Percentiles rank a stretch among this genome's conserved stretches.
Conservation (phyloP, 1,140 invertebrate species). For the Caenorhabditis tropicalis region DNA sequence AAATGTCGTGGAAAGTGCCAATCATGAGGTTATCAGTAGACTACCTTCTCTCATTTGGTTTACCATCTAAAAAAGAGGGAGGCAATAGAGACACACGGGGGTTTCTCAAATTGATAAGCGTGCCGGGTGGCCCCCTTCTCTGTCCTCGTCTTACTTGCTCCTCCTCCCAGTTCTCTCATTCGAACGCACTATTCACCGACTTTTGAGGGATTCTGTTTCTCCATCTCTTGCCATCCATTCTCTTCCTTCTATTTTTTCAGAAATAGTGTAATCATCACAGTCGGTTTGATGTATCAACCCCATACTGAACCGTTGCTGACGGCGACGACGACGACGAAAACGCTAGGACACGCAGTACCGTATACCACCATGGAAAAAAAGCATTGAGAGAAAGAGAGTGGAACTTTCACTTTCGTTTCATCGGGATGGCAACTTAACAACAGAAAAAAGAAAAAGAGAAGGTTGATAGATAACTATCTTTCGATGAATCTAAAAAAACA, state of each 20-base stretch:
- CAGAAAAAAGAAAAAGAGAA: not conserved
- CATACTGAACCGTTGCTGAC: not conserved
- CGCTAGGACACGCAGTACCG: not conserved
- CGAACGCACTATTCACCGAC: slow-evolving; percentile 3
- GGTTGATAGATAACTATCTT: not conserved
- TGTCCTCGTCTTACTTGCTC: not conserved
- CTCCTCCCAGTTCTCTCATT: not conserved
- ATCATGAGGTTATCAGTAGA: slow-evolving; percentile 39
- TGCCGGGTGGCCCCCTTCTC: slow-evolving; percentile 34
- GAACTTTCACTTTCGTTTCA: not conserved
- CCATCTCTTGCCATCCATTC: not conserved
- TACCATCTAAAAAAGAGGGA: not conserved
- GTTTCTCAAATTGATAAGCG: slow-evolving; percentile 30
- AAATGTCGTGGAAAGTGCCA: slow-evolving; percentile 21
- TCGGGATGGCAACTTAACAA: not conserved
- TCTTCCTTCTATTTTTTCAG: not conserved
- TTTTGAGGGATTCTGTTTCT: not conserved
- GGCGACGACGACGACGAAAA: not conserved
- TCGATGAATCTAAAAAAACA: not conserved
- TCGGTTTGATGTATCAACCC: not conserved
- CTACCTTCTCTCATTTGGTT: slow-evolving; percentile 1
- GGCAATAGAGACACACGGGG: not conserved
- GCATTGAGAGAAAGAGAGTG: no score
- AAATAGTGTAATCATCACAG: slow-evolving; percentile 11
- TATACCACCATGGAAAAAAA: slow-evolving; percentile 20